Conservation (phyloP, 2,113 vertebrate species). For the Notothenia coriiceps region DNA sequence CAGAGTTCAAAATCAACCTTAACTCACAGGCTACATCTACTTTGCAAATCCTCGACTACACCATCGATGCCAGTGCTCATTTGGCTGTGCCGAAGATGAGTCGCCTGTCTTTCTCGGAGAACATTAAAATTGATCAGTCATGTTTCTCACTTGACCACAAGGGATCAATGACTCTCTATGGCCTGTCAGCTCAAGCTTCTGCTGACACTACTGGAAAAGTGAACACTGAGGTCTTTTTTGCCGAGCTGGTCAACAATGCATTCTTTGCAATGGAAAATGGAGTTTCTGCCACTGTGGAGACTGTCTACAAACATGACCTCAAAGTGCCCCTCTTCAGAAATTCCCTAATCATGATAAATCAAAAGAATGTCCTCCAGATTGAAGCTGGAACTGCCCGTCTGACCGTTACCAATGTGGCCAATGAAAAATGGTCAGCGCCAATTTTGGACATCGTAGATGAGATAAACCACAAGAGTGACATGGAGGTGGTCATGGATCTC, state of each 20-base stretch:
- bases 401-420: conserved; percentile 81
- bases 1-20: conserved; percentile 86
- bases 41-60: conserved; percentile 85
- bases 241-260: conserved; percentile 83
- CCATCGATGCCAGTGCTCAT: conserved; percentile 83
- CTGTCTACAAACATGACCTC: conserved; percentile 86
- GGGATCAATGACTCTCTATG: conserved; percentile 77
- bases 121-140: conserved; percentile 83
- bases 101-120: conserved; percentile 85
- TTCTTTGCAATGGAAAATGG: conserved; percentile 80
- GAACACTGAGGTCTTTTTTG: conserved; percentile 81
- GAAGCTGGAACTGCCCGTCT: conserved; percentile 78
- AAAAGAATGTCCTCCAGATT: conserved; percentile 82
- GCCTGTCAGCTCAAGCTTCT: conserved; percentile 79
- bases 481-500: conserved; percentile 81
- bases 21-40: conserved; percentile 85
- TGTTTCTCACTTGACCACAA: conserved; percentile 85
- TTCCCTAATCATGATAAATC: conserved; percentile 85
- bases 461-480: conserved; percentile 84
- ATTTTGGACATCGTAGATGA: conserved; percentile 83
- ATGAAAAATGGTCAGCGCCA: conserved; percentile 84
- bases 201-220: conserved; percentile 83
- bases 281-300: conserved; percentile 83
- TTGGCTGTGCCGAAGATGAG: conserved; percentile 82
- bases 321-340: conserved; percentile 80